phyloP scores from a whole-genome alignment of 1,140 invertebrate species.

The Drosophila pectinifera region DNA sequence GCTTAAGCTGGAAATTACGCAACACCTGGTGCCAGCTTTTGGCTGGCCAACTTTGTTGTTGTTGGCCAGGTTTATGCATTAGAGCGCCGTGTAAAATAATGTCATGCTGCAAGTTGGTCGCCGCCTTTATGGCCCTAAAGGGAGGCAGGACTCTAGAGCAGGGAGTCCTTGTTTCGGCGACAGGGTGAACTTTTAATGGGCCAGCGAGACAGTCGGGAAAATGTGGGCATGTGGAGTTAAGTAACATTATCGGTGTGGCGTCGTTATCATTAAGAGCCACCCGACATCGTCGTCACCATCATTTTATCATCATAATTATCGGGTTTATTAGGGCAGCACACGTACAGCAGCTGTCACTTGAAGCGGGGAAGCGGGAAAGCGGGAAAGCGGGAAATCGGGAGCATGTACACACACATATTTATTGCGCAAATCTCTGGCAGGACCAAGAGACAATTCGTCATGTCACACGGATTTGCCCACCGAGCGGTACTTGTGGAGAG shows the following conservation, averaged over 20 bases:
- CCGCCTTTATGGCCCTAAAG: constrained; percentile 76
- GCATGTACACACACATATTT: neutral
- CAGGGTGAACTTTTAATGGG: constrained; percentile 62
- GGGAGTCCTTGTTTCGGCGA: neutral
- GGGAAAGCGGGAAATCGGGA: neutral
- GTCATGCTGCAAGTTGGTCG: constrained; percentile 59
- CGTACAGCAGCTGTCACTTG: constrained; percentile 49
- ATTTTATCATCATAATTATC: constrained; percentile 83
- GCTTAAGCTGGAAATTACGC: constrained; percentile 20
- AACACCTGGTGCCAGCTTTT: constrained; percentile 57
- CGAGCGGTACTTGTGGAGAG: neutral
- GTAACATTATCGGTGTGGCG: constrained; percentile 65
- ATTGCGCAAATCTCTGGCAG: constrained; percentile 46
- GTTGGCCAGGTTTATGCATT: constrained; percentile 79
- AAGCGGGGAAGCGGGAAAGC: too few relatives aligned
- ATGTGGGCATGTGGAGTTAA: constrained; percentile 82
- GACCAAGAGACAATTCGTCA: constrained; percentile 77
- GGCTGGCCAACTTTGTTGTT: constrained; percentile 46
- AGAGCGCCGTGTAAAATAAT: constrained; percentile 70
- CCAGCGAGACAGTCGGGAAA: constrained; percentile 30
- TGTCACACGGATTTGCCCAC: constrained; percentile 52
- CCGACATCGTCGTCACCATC: constrained; percentile 68
- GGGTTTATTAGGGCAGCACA: constrained; percentile 71
- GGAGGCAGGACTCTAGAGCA: constrained; percentile 16
- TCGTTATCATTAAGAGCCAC: constrained; percentile 58